Percentiles rank a stretch among this genome's conserved stretches.
These are phyloP conservation scores for Pluvialis apricaria DNA, from an alignment of 2,113 vertebrate species.

Conservation along the genomic window DNA sequence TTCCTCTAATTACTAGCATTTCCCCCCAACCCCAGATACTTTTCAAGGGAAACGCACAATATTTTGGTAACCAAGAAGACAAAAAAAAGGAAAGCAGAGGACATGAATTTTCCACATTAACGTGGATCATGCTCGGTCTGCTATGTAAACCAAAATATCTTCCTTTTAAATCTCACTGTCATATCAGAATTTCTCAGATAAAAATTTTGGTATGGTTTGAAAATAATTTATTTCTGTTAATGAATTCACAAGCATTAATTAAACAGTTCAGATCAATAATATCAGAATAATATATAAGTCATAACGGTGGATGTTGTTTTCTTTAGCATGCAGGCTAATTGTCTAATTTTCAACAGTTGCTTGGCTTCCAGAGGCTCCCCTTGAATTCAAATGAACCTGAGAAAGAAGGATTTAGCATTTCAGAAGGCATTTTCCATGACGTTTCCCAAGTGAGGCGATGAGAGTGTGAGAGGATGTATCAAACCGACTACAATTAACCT, in stretches of 20 bases:
- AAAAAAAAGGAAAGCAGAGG: not conserved
- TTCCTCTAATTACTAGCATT: not conserved
- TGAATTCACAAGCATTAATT: not conserved
- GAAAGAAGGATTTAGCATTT: slow-evolving; percentile 39
- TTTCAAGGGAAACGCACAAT: not conserved
- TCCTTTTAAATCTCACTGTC: not conserved
- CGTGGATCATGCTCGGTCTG: not conserved
- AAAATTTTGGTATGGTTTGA: not conserved
- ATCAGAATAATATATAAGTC: not conserved
- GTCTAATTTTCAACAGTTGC: slow-evolving; percentile 36
- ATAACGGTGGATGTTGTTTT: not conserved
- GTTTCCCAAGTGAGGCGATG: not conserved
- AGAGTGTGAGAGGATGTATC: not conserved
- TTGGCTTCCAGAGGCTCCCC: slow-evolving; percentile 3
- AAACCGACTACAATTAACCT: not conserved
- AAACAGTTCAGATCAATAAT: not conserved
- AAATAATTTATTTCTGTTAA: not conserved
- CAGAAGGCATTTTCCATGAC: slow-evolving; percentile 23
- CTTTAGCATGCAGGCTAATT: not conserved
- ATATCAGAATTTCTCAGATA: not conserved
- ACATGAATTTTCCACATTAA: not conserved
- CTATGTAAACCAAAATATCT: not conserved
- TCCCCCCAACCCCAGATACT: not conserved
- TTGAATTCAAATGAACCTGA: slow-evolving; percentile 42
- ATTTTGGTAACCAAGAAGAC: not conserved